Evolutionary conservation across 2,113 vertebrate genomes (phyloP).

Genomic region (Perognathus longimembris): DNA sequence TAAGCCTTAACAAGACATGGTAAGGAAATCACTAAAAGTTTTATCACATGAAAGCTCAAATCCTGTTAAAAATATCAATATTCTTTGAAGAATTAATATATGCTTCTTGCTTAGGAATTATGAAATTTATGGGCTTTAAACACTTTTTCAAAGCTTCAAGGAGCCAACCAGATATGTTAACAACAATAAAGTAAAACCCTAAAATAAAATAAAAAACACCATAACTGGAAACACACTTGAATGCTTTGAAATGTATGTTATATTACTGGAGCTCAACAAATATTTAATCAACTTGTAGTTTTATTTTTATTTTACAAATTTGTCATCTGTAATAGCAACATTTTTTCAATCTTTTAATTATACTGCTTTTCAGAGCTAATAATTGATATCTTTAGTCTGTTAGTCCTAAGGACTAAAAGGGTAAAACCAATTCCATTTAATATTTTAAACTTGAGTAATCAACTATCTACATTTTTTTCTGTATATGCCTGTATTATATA

Average conservation of each 20-base stretch:
- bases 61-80: constrained; percentile 80
- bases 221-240: constrained; percentile 22
- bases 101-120: constrained; percentile 68
- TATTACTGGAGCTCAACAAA: constrained; percentile 46
- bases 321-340: constrained; percentile 1
- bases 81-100: constrained; percentile 85
- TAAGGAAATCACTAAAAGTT: constrained; percentile 87
- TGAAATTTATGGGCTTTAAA: constrained; percentile 70
- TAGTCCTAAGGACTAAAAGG: constrained; percentile 56
- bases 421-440: constrained; percentile 15
- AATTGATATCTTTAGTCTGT: constrained; percentile 42
- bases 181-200: neutral
- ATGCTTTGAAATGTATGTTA: neutral
- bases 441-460: constrained; percentile 61
- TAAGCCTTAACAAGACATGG: constrained; percentile 86
- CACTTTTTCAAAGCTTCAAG: constrained; percentile 76
- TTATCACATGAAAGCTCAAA: constrained; percentile 87
- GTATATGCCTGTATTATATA: constrained; percentile 7
- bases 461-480: constrained; percentile 52
- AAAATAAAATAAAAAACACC: constrained; percentile 1
- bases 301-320: constrained; percentile 61
- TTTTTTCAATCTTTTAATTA: constrained; percentile 52
- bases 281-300: constrained; percentile 41
- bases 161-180: constrained; percentile 56
- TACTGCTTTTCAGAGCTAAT: constrained; percentile 15